phyloP scores from a whole-genome alignment of 2,888 invertebrate genomes.

The Xanthorhoe designata region DNA sequence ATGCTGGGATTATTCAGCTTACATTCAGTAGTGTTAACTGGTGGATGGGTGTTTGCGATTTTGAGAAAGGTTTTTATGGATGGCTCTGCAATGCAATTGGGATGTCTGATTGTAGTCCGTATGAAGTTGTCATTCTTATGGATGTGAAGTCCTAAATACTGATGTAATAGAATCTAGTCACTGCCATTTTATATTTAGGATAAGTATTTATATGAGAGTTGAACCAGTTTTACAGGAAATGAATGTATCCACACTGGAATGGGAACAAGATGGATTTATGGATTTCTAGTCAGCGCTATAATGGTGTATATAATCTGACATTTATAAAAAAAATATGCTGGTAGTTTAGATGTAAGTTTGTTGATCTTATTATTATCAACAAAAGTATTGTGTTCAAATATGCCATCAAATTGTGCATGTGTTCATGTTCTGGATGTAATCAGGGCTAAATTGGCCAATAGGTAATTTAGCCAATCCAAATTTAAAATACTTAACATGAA shows the following conservation, averaged over 20 bases:
- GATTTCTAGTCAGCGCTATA: conserved; percentile 37
- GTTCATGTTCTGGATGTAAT: too few species aligned
- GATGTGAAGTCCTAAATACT: conserved; percentile 77
- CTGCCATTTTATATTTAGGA: conserved; percentile 30
- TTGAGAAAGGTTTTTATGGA: conserved; percentile 92
- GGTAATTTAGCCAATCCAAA: too few species aligned
- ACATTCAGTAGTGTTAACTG: conserved; percentile 89
- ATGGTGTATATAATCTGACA: background rate
- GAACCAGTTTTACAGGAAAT: conserved; percentile 45
- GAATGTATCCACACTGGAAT: conserved; percentile 47
- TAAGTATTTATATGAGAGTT: conserved; percentile 26
- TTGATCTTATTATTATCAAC: background rate
- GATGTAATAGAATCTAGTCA: conserved; percentile 21
- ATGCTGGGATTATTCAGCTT: conserved; percentile 88
- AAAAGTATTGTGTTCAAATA: background rate
- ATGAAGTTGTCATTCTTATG: conserved; percentile 88
- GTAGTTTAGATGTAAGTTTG: background rate
- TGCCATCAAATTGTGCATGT: too few species aligned
- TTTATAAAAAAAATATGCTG: background rate
- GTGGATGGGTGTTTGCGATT: conserved; percentile 89
- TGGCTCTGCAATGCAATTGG: conserved; percentile 89
- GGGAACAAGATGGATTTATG: conserved; percentile 52
- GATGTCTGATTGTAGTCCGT: conserved; percentile 90
- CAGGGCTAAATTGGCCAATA: too few species aligned
- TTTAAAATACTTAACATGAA: too few species aligned